phyloP scores from a whole-genome alignment of 2,113 vertebrate genomes.

The Jacana jacana region DNA sequence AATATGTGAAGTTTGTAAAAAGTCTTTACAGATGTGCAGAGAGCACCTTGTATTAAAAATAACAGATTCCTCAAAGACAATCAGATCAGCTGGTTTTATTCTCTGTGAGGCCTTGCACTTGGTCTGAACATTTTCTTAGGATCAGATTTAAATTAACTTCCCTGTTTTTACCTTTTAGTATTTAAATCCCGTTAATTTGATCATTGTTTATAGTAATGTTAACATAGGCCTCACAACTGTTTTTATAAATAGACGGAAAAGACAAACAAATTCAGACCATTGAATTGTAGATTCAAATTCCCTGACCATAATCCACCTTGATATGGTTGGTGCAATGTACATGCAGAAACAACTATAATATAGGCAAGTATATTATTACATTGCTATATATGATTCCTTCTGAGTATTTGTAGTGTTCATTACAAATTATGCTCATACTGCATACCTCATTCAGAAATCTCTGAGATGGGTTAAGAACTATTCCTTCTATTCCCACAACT shows the following conservation, averaged over 20 bases:
- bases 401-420: neutral
- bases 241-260: neutral
- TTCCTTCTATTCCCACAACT: constrained; percentile 1
- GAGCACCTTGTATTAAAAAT: neutral
- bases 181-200: neutral
- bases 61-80: neutral
- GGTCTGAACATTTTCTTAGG: neutral
- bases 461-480: neutral
- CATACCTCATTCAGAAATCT: neutral
- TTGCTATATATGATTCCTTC: neutral
- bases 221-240: neutral
- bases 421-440: neutral
- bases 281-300: neutral
- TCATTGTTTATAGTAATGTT: neutral
- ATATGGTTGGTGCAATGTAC: neutral
- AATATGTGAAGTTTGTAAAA: neutral
- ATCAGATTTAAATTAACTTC: neutral
- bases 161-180: neutral
- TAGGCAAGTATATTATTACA: neutral
- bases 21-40: neutral
- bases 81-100: neutral
- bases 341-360: neutral
- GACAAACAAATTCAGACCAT: neutral
- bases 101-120: neutral
- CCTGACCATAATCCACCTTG: neutral